Conservation (phyloP, 1,140 invertebrate species). For the Pteromalus puparum region DNA sequence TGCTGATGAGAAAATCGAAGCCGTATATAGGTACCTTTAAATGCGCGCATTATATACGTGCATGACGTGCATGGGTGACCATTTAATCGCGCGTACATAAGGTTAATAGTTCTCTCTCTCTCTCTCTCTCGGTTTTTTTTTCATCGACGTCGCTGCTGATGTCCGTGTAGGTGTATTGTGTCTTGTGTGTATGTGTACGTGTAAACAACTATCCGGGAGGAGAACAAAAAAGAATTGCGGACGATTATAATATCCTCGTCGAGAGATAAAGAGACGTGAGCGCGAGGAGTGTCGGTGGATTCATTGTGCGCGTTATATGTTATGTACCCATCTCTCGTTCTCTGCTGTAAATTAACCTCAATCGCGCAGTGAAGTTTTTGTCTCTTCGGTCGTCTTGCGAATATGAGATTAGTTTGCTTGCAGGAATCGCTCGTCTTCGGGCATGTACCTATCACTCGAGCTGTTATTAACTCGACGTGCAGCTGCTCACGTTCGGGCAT, state of each 20-base stretch:
- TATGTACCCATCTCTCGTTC: too few species aligned
- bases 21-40: neutral
- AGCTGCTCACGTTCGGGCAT: neutral
- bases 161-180: too few species aligned
- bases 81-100: too few species aligned
- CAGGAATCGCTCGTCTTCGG: neutral
- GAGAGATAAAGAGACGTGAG: neutral
- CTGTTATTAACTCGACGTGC: neutral
- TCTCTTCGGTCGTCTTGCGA: neutral
- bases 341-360: slow-evolving; percentile 7
- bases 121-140: too few species aligned
- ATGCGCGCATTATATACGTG: neutral
- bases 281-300: neutral
- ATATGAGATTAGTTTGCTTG: neutral
- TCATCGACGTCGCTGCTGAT: too few species aligned
- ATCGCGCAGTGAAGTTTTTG: neutral
- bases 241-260: neutral
- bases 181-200: neutral
- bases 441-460: neutral
- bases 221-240: neutral
- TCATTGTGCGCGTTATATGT: neutral
- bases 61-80: neutral
- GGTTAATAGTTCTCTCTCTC: too few species aligned
- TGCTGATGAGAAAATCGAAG: neutral
- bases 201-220: neutral